Evolutionary conservation across 2,797 vertebrate species (phyloP).

Genomic region (Sebastes hubbsi): DNA sequence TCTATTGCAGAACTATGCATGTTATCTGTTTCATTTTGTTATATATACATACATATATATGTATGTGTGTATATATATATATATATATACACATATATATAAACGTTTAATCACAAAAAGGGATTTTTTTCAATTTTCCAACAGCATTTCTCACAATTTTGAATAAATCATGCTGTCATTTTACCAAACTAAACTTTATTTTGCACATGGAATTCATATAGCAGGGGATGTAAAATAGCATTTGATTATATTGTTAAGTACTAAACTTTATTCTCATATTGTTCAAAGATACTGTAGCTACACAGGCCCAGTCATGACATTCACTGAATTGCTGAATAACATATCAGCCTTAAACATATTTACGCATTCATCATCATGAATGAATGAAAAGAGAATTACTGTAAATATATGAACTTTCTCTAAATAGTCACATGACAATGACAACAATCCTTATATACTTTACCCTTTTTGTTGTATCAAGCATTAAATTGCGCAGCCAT

Average conservation of each 20-base stretch:
- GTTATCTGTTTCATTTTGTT: not conserved
- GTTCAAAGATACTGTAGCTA: not conserved
- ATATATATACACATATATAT: no score
- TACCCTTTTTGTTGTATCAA: not conserved
- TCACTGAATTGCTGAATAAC: not conserved
- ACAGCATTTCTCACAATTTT: not conserved
- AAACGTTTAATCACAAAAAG: not conserved
- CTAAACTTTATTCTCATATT: not conserved
- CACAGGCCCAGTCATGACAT: not conserved
- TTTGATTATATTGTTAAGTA: slow-evolving; percentile 21
- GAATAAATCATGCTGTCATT: not conserved
- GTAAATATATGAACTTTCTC: slow-evolving; percentile 16
- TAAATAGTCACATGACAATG: slow-evolving; percentile 45
- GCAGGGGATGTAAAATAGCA: slow-evolving; percentile 11
- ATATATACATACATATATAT: no score
- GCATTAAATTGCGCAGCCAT: not conserved
- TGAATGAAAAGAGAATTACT: not conserved
- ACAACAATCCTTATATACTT: not conserved
- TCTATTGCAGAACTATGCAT: no score
- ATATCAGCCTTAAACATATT: not conserved
- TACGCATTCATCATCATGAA: not conserved
- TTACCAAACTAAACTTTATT: slow-evolving; percentile 50
- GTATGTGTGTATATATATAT: accelerated
- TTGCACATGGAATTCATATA: slow-evolving; percentile 15
- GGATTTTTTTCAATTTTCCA: not conserved